A percentile compares a stretch with the other conserved stretches of the same genome.
phyloP scores from a whole-genome alignment of 1,140 invertebrate species.

The Drosophila parabipectinata region DNA sequence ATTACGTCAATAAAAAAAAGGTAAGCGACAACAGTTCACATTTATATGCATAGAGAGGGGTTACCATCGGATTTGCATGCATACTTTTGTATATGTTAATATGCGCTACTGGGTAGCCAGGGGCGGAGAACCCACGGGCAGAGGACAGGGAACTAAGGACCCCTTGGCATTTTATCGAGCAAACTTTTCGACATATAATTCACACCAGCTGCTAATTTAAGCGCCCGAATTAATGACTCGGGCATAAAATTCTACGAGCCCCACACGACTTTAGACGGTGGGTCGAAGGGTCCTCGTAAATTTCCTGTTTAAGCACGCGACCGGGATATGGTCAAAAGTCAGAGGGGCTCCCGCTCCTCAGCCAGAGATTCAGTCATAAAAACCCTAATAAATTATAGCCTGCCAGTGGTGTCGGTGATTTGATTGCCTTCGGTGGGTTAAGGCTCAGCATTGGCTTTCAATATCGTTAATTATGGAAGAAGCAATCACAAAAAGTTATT shows the following conservation, averaged over 20 bases:
- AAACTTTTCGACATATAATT: constrained; percentile 76
- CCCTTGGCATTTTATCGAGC: constrained; percentile 67
- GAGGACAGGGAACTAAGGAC: background rate
- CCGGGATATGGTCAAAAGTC: constrained; percentile 43
- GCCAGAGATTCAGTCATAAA: constrained; percentile 50
- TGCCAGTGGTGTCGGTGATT: background rate
- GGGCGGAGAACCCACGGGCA: background rate
- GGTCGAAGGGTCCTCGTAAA: constrained; percentile 36
- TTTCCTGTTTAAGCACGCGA: constrained; percentile 33
- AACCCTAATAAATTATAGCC: constrained; percentile 38
- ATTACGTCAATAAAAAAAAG: constrained; percentile 76
- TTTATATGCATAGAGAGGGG: constrained; percentile 54
- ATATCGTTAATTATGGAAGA: constrained; percentile 26
- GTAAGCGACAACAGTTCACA: constrained; percentile 50
- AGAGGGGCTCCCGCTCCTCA: constrained; percentile 7
- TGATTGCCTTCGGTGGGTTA: constrained; percentile 16
- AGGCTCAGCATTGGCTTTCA: constrained; percentile 15
- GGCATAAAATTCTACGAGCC: constrained; percentile 56
- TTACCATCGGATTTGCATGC: constrained; percentile 17
- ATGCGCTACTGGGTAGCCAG: constrained; percentile 8
- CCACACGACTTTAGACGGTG: constrained; percentile 39
- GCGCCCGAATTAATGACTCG: constrained; percentile 71
- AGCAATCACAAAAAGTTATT: background rate
- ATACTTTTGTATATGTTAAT: constrained; percentile 13
- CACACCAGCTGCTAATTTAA: constrained; percentile 79